Percentiles rank a stretch among this genome's conserved stretches.
These are phyloP conservation scores for Gymnoscopelus microlampas DNA, from an alignment of 2,797 vertebrate species.

Conservation along the genomic window DNA sequence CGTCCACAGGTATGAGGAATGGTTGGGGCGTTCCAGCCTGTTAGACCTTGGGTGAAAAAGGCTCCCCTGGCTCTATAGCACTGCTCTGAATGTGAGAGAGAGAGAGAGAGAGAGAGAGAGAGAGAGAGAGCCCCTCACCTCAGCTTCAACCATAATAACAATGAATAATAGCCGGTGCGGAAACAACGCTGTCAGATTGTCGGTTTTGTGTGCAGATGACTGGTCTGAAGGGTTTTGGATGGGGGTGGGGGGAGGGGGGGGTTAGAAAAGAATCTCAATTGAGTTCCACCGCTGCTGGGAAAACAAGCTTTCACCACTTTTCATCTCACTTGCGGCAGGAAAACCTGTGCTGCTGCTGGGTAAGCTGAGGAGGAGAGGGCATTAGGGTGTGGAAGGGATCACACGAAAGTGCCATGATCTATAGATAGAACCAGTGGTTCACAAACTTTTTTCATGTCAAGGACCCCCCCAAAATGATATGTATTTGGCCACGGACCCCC, in stretches of 20 bases:
- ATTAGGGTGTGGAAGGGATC: not conserved
- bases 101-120: not conserved
- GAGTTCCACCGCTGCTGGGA: constrained; percentile 8
- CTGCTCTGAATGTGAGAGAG: constrained; percentile 9
- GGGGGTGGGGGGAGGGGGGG: not conserved
- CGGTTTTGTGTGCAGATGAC: constrained; percentile 24
- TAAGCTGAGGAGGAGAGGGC: not conserved
- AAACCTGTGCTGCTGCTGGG: constrained; percentile 2
- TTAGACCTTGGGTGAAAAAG: constrained; percentile 8
- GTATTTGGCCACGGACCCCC: no score
- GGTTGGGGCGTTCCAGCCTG: not conserved
- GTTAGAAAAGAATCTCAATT: constrained; percentile 12
- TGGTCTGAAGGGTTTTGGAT: not conserved
- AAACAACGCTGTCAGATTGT: constrained; percentile 27
- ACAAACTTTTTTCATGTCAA: no score
- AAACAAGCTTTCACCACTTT: constrained; percentile 40
- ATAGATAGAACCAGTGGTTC: not conserved
- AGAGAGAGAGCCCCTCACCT: constrained; percentile 5
- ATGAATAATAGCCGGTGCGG: constrained; percentile 33
- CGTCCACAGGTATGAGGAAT: constrained; percentile 16
- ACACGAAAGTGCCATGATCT: not conserved
- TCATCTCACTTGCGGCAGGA: constrained; percentile 11
- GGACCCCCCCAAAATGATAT: no score
- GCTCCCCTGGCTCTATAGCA: constrained; percentile 12
- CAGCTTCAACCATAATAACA: constrained; percentile 14